Base-by-base conservation (phyloP, 1,140 invertebrate genomes). In the Drosophila quadrilineata region DNA sequence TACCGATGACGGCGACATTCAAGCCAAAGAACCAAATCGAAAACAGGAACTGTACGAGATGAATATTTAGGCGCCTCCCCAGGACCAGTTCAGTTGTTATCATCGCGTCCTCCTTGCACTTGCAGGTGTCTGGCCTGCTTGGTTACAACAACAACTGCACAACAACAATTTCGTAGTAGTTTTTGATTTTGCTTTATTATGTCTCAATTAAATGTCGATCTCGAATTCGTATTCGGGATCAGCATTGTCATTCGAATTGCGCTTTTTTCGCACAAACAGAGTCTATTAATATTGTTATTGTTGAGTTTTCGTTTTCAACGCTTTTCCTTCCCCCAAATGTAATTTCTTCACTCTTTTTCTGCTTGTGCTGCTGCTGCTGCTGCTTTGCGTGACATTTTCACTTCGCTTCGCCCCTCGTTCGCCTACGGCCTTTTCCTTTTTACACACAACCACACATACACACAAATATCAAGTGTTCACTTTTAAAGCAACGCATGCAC, bases 321-420 rank as follows among this genome's bases (percentile, higher is more conserved):
- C 49, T 63, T 63, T 63, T 67, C 49, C 64, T 71, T 71, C 64
- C 64, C 62, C 69, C 50, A 73, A 77, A 50, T 73, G 64, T 58
- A 65, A 77, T 75, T 74, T 84, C 76, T 82, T 84, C 71, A 84
- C 79, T 85, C 75, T 86, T 85, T 85, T 85, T 84, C 67, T 62
- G 58, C 43, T 53, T 52, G 45, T 68, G 58, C 63, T 64, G 69
- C 77, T 84, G 66, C 77, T 84, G 57, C 65, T 76, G 71, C 80
- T 85, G 66, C 79, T 85, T 79, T 85, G 79, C 70, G 79, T 84
- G 79, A 84, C 79, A 84, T 84, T 85, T 84, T 86, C 79, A 84
- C 76, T 72, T 66, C 65, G 59, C 46, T 85, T 63, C 74, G 66
- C 69, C 77, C 76, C 77, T 73, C 70, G 65, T 71, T 63, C 29